phyloP scores from a whole-genome alignment of 2,888 invertebrate genomes.

The Heliothis peltigera region DNA sequence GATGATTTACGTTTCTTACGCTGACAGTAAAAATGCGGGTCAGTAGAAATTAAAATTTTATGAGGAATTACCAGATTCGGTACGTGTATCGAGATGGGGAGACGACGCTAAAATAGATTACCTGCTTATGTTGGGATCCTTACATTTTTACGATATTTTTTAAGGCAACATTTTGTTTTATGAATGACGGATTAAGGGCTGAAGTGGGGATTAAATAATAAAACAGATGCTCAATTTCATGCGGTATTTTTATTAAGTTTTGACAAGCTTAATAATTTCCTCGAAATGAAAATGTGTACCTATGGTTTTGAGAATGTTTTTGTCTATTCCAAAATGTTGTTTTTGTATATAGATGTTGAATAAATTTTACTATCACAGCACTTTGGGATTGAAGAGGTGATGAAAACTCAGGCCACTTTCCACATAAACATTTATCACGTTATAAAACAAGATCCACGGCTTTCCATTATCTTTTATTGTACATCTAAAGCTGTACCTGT shows the following conservation, averaged over 20 bases:
- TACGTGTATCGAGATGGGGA: constrained; percentile 67
- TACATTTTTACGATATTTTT: constrained; percentile 68
- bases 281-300: not conserved
- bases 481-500: constrained; percentile 52
- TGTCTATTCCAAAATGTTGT: not conserved
- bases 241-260: not conserved
- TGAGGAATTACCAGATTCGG: constrained; percentile 68
- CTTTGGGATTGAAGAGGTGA: constrained; percentile 41
- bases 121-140: constrained; percentile 69
- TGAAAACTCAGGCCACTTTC: constrained; percentile 45
- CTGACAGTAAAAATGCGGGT: constrained; percentile 81
- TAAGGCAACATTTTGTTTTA: constrained; percentile 63
- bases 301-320: not conserved
- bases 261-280: not conserved
- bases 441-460: constrained; percentile 51
- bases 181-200: constrained; percentile 49
- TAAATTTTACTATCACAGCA: constrained; percentile 11
- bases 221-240: constrained; percentile 26
- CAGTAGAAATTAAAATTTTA: constrained; percentile 82
- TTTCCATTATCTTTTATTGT: constrained; percentile 56
- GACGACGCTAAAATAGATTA: constrained; percentile 65
- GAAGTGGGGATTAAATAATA: constrained; percentile 42
- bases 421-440: constrained; percentile 51
- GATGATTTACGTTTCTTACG: constrained; percentile 78
- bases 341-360: not conserved